Percentiles rank a stretch among this genome's conserved stretches.
Evolutionary conservation across 2,113 vertebrate genomes (phyloP).

Genomic region (Brachirus orientalis): DNA sequence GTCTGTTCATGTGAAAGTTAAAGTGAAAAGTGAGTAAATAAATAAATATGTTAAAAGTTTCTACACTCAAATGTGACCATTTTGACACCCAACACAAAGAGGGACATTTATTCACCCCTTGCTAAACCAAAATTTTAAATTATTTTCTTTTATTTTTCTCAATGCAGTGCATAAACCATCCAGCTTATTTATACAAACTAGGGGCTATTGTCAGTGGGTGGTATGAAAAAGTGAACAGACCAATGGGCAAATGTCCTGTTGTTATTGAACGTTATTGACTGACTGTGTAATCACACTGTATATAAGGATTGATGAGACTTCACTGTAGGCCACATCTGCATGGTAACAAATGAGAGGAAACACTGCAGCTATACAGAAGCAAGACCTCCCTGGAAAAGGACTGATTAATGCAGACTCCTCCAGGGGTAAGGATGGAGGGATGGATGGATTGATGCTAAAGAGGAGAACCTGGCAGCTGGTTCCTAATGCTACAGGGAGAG

Average conservation of each 20-base stretch:
- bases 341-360: conserved; percentile 63
- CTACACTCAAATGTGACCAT: too few species aligned
- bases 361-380: conserved; percentile 52
- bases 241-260: conserved; percentile 49
- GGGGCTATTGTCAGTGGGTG: conserved; percentile 44
- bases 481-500: conserved; percentile 70
- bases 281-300: conserved; percentile 42
- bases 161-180: conserved; percentile 28
- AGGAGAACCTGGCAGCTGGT: conserved; percentile 73
- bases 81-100: too few species aligned
- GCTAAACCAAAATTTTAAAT: too few species aligned
- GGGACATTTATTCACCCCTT: too few species aligned
- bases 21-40: too few species aligned
- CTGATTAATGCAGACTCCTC: conserved; percentile 75
- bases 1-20: too few species aligned
- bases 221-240: conserved; percentile 55
- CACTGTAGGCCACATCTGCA: conserved; percentile 64
- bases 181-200: conserved; percentile 29
- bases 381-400: conserved; percentile 55
- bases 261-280: conserved; percentile 62
- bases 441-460: conserved; percentile 70
- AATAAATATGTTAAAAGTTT: too few species aligned
- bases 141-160: too few species aligned
- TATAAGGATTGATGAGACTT: conserved; percentile 60
- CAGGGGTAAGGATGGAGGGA: conserved; percentile 71